Conservation (phyloP, 2,888 invertebrate genomes). For the Nasonovia ribisnigri region DNA sequence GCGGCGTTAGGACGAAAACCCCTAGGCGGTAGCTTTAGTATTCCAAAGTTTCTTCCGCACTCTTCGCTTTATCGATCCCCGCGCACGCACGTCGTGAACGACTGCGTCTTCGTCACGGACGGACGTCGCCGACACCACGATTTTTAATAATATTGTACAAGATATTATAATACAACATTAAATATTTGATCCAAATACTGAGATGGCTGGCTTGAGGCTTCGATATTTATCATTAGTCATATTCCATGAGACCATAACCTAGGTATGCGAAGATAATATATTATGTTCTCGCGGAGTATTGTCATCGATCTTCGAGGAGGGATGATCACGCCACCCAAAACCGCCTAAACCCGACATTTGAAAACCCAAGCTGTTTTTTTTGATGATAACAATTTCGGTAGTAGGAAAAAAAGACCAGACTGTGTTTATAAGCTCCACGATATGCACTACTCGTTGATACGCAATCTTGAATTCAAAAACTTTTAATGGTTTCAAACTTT, state of each 20-base stretch:
- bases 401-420: neutral
- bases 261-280: neutral
- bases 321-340: neutral
- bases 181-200: neutral
- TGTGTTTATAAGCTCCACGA: neutral
- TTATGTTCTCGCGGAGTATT: neutral
- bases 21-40: neutral
- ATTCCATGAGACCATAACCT: neutral
- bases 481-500: slow-evolving; percentile 26
- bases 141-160: neutral
- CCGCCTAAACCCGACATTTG: neutral
- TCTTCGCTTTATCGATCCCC: slow-evolving; percentile 37
- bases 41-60: slow-evolving; percentile 37
- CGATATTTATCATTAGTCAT: neutral
- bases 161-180: neutral
- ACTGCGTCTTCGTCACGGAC: neutral
- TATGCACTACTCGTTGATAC: neutral
- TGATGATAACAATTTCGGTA: neutral
- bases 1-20: neutral
- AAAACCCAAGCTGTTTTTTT: neutral
- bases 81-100: neutral
- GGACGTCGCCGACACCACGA: neutral
- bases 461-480: neutral
- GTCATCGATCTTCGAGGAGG: neutral
- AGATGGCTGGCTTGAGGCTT: neutral